These are phyloP conservation scores for Geotrupes spiniger DNA, from an alignment of 2,888 invertebrate species.

Conservation along the genomic window DNA sequence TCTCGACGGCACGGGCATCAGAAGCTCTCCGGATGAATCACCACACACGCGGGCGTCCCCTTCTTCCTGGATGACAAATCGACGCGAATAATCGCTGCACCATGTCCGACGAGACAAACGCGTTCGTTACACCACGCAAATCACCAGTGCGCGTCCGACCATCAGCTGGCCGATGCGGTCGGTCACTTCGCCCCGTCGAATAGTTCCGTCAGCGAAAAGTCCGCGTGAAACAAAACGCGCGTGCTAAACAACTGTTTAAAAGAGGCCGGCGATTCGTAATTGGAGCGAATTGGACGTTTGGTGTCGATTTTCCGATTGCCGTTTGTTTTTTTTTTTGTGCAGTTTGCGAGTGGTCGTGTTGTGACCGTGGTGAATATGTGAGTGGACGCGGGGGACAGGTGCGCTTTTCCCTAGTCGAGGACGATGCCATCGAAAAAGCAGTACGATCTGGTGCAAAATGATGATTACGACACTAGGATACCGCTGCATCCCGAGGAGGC, in stretches of 20 bases:
- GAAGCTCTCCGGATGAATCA: constrained; percentile 6
- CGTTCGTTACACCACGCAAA: constrained; percentile 4
- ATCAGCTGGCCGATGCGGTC: constrained; percentile 7
- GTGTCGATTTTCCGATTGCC: too few species aligned
- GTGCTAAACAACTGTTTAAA: too few species aligned
- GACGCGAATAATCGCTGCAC: constrained; percentile 4
- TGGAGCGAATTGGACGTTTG: too few species aligned
- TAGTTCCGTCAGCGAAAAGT: too few species aligned
- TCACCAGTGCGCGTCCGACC: constrained; percentile 9
- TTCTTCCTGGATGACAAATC: constrained; percentile 15
- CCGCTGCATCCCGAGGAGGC: constrained; percentile 97
- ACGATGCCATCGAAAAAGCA: constrained; percentile 86
- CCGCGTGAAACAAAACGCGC: neutral
- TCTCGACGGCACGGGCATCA: too few species aligned
- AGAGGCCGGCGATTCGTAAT: too few species aligned
- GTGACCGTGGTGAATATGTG: neutral
- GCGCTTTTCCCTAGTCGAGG: constrained; percentile 36
- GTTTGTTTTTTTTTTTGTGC: neutral
- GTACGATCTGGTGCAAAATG: constrained; percentile 94
- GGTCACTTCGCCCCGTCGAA: neutral
- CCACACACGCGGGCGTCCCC: constrained; percentile 4
- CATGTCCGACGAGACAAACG: constrained; percentile 1
- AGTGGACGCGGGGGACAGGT: neutral
- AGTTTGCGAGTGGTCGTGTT: constrained; percentile 1
- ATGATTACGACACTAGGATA: constrained; percentile 93